Evolutionary conservation across 2,113 vertebrate species (phyloP).

Genomic region (Bettongia penicillata): DNA sequence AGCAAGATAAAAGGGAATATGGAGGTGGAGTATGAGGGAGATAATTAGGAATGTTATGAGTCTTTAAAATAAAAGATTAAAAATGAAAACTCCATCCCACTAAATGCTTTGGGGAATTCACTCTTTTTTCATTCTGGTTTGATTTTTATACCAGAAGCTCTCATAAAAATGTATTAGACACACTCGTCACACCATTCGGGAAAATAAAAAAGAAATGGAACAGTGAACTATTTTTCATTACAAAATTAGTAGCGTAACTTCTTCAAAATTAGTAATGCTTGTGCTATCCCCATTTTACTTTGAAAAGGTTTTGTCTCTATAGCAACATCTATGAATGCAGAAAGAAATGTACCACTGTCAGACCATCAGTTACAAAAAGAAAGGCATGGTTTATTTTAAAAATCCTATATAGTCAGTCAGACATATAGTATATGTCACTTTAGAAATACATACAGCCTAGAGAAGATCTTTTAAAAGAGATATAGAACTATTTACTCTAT

Average conservation of each 20-base stretch:
- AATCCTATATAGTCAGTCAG: constrained; percentile 15
- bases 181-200: constrained; percentile 49
- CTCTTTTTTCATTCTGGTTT: constrained; percentile 30
- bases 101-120: constrained; percentile 40
- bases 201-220: constrained; percentile 55
- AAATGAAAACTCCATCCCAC: constrained; percentile 49
- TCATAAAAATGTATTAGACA: constrained; percentile 59
- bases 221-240: constrained; percentile 26
- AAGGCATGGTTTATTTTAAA: constrained; percentile 35
- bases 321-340: constrained; percentile 47
- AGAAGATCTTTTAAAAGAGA: constrained; percentile 44
- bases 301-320: constrained; percentile 70
- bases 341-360: constrained; percentile 53
- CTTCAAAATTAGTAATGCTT: constrained; percentile 66
- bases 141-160: constrained; percentile 46
- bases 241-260: constrained; percentile 61
- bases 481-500: neutral
- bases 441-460: constrained; percentile 17
- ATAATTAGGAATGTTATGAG: constrained; percentile 44
- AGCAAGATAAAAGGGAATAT: constrained; percentile 35
- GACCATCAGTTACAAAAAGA: constrained; percentile 45
- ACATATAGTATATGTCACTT: constrained; percentile 1
- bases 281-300: constrained; percentile 52
- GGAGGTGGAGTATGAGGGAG: neutral
- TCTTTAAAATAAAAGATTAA: constrained; percentile 61